phyloP scores from a whole-genome alignment of 2,888 invertebrate genomes.

The Rosalia funebris region DNA sequence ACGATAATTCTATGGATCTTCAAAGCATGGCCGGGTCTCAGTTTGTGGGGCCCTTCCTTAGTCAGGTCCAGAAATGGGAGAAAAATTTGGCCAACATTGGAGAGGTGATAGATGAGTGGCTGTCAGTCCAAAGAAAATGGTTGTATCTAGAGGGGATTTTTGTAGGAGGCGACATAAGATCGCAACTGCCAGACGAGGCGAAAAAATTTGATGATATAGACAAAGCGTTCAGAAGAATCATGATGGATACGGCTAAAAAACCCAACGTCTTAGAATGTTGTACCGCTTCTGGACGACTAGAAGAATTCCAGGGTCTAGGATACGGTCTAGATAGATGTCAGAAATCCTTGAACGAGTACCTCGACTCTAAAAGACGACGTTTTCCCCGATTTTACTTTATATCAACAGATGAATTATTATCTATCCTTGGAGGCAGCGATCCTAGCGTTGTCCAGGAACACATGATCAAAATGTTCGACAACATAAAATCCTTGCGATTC shows the following conservation, averaged over 20 bases:
- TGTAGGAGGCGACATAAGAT: conserved; percentile 87
- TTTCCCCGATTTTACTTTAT: conserved; percentile 95
- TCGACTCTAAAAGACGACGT: conserved; percentile 86
- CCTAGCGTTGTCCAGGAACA: conserved; percentile 89
- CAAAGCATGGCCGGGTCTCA: conserved; percentile 92
- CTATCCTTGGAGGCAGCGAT: conserved; percentile 88
- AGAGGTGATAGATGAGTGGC: conserved; percentile 90
- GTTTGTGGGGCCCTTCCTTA: conserved; percentile 90
- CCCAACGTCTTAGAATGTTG: conserved; percentile 85
- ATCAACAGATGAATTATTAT: conserved; percentile 90
- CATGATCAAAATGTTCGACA: conserved; percentile 96
- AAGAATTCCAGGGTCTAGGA: conserved; percentile 78
- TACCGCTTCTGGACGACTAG: conserved; percentile 75
- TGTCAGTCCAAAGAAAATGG: conserved; percentile 89
- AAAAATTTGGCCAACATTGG: conserved; percentile 80
- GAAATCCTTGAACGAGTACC: conserved; percentile 89
- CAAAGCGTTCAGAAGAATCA: conserved; percentile 81
- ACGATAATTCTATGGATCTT: conserved; percentile 89
- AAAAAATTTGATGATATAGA: conserved; percentile 92
- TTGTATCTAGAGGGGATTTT: conserved; percentile 93
- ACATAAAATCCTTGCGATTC: conserved; percentile 80
- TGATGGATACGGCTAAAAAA: conserved; percentile 84
- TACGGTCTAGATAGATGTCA: conserved; percentile 87
- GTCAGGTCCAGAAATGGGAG: conserved; percentile 87
- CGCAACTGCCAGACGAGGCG: conserved; percentile 89